Evolutionary conservation across 1,140 invertebrate species (phyloP).

Genomic region (Lordiphosa clarofinis): DNA sequence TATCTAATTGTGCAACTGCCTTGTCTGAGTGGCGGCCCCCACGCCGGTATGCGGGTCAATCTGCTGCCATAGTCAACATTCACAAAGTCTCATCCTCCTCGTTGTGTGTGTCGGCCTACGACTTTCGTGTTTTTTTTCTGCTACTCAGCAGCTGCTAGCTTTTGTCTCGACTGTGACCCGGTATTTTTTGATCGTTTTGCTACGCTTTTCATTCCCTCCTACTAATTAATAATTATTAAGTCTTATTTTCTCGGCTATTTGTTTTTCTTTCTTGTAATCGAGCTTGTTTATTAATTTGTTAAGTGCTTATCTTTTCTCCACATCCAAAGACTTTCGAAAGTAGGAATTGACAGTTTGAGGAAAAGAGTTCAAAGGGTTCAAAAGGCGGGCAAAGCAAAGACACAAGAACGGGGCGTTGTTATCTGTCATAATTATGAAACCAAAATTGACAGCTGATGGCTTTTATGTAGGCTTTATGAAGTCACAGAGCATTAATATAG

Average conservation of each 20-base stretch:
- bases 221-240: constrained; percentile 71
- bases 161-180: constrained; percentile 51
- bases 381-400: constrained; percentile 20
- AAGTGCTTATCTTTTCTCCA: constrained; percentile 6
- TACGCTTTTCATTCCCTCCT: constrained; percentile 69
- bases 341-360: constrained; percentile 6
- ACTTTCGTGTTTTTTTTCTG: constrained; percentile 20
- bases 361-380: constrained; percentile 33
- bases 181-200: constrained; percentile 68
- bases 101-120: constrained; percentile 51
- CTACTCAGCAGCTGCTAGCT: constrained; percentile 17
- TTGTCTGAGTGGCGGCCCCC: constrained; percentile 36
- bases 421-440: constrained; percentile 40
- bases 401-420: constrained; percentile 13
- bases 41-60: constrained; percentile 69
- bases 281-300: constrained; percentile 57
- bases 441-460: constrained; percentile 19
- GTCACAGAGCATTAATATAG: too few species aligned
- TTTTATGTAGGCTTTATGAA: too few species aligned
- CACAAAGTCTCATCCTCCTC: constrained; percentile 20
- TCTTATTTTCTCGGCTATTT: constrained; percentile 37
- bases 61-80: constrained; percentile 50
- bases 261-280: constrained; percentile 42
- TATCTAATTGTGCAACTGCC: constrained; percentile 63
- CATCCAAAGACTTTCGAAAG: constrained; percentile 23